Conservation (phyloP, 2,888 invertebrate species). For the Drosophila pullipes region DNA sequence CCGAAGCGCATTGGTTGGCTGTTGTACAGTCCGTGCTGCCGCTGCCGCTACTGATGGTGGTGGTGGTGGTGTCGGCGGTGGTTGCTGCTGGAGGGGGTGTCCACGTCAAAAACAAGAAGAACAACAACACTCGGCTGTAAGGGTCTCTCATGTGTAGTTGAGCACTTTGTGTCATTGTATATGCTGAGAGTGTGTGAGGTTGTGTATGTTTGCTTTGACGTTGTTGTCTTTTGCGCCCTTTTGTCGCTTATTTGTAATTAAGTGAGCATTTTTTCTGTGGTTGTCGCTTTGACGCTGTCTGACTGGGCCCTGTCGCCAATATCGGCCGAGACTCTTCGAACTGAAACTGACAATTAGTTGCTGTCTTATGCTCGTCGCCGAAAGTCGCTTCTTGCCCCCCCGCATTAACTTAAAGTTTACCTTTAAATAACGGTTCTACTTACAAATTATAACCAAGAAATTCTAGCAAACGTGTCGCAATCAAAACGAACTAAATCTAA, state of each 20-base stretch:
- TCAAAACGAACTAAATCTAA: background rate
- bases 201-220: constrained; percentile 45
- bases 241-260: constrained; percentile 80
- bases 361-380: constrained; percentile 84
- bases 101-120: constrained; percentile 12
- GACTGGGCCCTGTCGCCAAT: constrained; percentile 61
- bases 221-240: constrained; percentile 78
- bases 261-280: constrained; percentile 79
- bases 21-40: constrained; percentile 32
- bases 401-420: constrained; percentile 44
- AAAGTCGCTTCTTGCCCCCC: constrained; percentile 80
- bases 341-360: constrained; percentile 83
- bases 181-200: constrained; percentile 37
- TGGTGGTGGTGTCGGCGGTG: constrained; percentile 36
- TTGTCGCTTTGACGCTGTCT: constrained; percentile 75
- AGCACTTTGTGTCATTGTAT: constrained; percentile 62
- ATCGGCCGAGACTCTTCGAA: constrained; percentile 78
- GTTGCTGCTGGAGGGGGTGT: constrained; percentile 49
- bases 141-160: constrained; percentile 66
- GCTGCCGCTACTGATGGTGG: constrained; percentile 22
- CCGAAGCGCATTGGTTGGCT: constrained; percentile 73
- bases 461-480: constrained; percentile 21
- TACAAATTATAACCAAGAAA: constrained; percentile 1
- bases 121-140: constrained; percentile 46
- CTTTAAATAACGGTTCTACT: constrained; percentile 19